Evolutionary conservation across 2,888 invertebrate species (phyloP), one percentile per base, ranked within the genome.

Genomic region (Aphrophora alni): DNA sequence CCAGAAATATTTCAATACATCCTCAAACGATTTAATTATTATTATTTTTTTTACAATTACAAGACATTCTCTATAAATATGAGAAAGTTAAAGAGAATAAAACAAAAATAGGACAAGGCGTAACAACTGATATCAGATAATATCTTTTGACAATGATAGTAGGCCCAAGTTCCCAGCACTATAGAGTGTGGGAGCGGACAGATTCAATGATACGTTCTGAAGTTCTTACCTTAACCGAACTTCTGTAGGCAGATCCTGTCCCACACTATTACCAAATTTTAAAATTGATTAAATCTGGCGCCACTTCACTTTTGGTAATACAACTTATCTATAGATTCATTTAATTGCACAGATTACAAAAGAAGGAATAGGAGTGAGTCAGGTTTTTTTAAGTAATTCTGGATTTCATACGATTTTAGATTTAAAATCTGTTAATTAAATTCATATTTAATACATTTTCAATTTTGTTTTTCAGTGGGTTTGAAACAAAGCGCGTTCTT

Each of bases 181-280:
- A 21, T 14, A 21, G 59, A 12, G 59, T 59, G 59, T 33, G 33
- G 33, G 33, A 33, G 8, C 33, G 8, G 33, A 33, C 33, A 8
- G 33, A 33, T 33, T 3, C 5, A 33, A 3, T 3, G 33, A n/a
- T n/a, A n/a, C n/a, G n/a, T n/a, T n/a, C n/a, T n/a, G n/a, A n/a
- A n/a, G n/a, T n/a, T n/a, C n/a, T n/a, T n/a, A n/a, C n/a, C n/a
- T n/a, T n/a, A n/a, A n/a, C n/a, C 8, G 44, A 44, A 44, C 17
- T 10, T 59, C 59, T 21, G 59, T 59, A 59, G 59, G 59, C 59
- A 59, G 59, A 21, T 14, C 59, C 5, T 59, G 21, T 59, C 59
- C 59, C 59, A 59, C 59, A 59, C 59, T 59, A 21, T 59, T 59
- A 59, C 59, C 59, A 59, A 59, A 59, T 59, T 59, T 21, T 59